A percentile compares a stretch with the other conserved stretches of the same genome.
Evolutionary conservation across 2,888 invertebrate species (phyloP).

Genomic region (Polydesmus complanatus): DNA sequence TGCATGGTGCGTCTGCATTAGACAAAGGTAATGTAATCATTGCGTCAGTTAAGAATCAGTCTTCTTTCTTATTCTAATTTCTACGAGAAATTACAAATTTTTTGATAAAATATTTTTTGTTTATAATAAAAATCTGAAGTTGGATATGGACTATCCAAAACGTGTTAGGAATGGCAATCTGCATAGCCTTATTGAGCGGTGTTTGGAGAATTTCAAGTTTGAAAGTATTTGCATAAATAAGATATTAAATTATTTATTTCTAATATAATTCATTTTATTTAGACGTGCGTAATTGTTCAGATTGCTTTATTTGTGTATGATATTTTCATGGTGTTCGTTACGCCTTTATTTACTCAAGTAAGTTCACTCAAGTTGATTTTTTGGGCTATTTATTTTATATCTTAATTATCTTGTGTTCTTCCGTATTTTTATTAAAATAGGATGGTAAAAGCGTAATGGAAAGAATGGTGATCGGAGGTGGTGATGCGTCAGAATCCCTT

Average conservation of each 20-base stretch:
- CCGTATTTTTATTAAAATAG: background rate
- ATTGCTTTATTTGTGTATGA: background rate
- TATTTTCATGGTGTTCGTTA: background rate
- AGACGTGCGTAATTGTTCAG: background rate
- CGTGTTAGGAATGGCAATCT: background rate
- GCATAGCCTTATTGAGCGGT: background rate
- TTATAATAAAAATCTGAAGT: background rate
- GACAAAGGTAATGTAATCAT: background rate
- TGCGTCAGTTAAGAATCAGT: too few relatives aligned
- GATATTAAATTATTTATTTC: background rate
- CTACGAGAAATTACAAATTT: too few relatives aligned
- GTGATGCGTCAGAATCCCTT: background rate
- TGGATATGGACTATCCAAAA: background rate
- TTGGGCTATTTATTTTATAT: too few relatives aligned
- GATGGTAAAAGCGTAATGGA: background rate
- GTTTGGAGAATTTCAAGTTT: background rate
- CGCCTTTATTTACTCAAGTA: background rate
- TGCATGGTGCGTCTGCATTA: background rate
- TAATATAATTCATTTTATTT: background rate
- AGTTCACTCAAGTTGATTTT: background rate
- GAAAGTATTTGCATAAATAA: background rate
- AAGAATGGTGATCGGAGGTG: background rate
- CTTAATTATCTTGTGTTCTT: too few relatives aligned
- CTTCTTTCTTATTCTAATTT: too few relatives aligned
- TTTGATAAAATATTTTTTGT: too few relatives aligned